Evolutionary conservation across 2,888 invertebrate species (phyloP).

Genomic region (Drosophila helvetica): DNA sequence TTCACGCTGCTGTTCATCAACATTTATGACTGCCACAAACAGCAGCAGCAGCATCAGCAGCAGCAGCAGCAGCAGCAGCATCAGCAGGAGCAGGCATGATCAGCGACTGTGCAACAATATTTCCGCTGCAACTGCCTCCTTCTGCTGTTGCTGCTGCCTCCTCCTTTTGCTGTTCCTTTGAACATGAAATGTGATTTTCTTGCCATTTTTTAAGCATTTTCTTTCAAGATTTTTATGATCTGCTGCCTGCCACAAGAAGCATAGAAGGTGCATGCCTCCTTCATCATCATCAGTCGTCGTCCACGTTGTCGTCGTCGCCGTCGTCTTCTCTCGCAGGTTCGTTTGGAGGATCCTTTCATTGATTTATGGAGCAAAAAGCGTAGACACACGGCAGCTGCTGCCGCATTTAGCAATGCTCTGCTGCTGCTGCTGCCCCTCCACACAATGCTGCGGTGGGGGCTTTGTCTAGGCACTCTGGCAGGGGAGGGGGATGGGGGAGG

Average conservation of each 20-base stretch:
- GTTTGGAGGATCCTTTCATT: conserved; percentile 41
- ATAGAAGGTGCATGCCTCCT: conserved; percentile 18
- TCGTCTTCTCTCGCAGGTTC: conserved; percentile 20
- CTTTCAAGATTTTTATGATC: conserved; percentile 14
- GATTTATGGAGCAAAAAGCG: conserved; percentile 73
- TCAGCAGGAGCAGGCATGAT: background rate
- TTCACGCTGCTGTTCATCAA: conserved; percentile 78
- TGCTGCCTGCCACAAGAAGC: conserved; percentile 17
- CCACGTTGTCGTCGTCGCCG: conserved; percentile 36
- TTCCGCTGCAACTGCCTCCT: conserved; percentile 50
- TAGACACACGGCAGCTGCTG: conserved; percentile 74
- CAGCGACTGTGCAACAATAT: conserved; percentile 61
- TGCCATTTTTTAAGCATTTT: conserved; percentile 13
- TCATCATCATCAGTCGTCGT: conserved; percentile 53
- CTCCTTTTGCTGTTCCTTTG: conserved; percentile 8
- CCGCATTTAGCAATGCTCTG: conserved; percentile 58
- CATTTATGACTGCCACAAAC: conserved; percentile 73
- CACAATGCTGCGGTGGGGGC: background rate
- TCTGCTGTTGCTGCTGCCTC: conserved; percentile 13
- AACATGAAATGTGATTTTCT: conserved; percentile 36
- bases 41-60: conserved; percentile 3
- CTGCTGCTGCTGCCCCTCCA: background rate
- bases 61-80: background rate
- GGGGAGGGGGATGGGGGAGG: background rate
- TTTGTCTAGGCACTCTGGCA: background rate